A percentile compares a stretch with the other conserved stretches of the same genome.
Evolutionary conservation across 2,797 vertebrate species (phyloP).

Genomic region (Dipus sagitta): DNA sequence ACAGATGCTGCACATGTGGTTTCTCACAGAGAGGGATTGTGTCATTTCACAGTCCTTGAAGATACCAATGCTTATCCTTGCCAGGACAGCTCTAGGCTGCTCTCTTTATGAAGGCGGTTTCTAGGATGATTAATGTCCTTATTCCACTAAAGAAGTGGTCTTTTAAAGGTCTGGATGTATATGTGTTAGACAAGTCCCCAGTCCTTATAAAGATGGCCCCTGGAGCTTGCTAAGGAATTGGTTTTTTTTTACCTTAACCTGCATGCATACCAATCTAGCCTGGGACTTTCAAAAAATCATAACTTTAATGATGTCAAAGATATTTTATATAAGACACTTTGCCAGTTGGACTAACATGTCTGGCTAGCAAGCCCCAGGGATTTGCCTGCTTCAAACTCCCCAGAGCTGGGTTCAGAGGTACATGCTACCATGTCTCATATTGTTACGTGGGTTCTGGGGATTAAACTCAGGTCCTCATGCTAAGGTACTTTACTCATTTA

Average conservation of each 20-base stretch:
- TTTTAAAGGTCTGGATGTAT: background rate
- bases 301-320: background rate
- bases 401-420: too few species aligned
- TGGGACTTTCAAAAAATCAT: background rate
- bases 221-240: background rate
- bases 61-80: background rate
- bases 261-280: background rate
- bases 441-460: too few species aligned
- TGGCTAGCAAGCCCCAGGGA: too few species aligned
- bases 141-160: background rate
- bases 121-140: background rate
- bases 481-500: background rate
- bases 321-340: background rate
- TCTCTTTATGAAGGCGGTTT: background rate
- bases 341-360: too few species aligned
- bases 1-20: background rate
- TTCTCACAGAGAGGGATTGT: background rate
- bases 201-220: background rate
- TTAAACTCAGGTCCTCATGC: too few species aligned
- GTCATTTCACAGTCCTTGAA: constrained; percentile 43
- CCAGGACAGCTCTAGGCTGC: background rate
- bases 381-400: too few species aligned
- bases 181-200: too few species aligned
- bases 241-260: constrained; percentile 11
- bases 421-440: too few species aligned